These are phyloP conservation scores for Semibalanus balanoides DNA, from an alignment of 1,140 invertebrate species.

Conservation along the genomic window DNA sequence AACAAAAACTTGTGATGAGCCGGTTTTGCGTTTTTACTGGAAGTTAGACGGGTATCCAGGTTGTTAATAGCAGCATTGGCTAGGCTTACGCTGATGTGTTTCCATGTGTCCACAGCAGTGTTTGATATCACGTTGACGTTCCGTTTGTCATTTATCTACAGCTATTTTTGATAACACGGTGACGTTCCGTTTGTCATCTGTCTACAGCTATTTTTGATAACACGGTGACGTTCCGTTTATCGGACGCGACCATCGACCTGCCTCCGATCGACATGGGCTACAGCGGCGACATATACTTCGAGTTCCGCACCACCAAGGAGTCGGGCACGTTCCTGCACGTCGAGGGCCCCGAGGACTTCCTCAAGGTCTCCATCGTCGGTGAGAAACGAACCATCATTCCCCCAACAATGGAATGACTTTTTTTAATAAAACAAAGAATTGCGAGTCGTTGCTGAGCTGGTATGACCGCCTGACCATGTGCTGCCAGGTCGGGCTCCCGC, in stretches of 20 bases:
- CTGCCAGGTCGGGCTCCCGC: no score
- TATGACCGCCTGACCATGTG: no score
- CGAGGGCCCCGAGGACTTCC: slow-evolving; percentile 71
- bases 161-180: slow-evolving; percentile 50
- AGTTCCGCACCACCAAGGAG: slow-evolving; percentile 81
- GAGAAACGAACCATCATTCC: background rate
- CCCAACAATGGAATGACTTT: no score
- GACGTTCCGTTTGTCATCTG: no score
- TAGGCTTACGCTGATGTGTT: no score
- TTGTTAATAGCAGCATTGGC: no score
- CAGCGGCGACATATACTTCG: slow-evolving; percentile 84
- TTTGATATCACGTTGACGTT: background rate
- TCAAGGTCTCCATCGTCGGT: slow-evolving; percentile 50
- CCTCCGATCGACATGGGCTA: slow-evolving; percentile 82
- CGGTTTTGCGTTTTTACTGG: no score
- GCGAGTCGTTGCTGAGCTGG: no score
- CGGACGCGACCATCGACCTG: slow-evolving; percentile 73
- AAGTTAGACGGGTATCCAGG: no score
- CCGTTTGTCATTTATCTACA: slow-evolving; percentile 24
- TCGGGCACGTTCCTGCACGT: slow-evolving; percentile 74
- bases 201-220: slow-evolving; percentile 73
- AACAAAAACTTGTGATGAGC: no score
- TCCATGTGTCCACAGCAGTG: background rate
- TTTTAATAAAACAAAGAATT: no score
- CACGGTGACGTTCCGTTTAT: slow-evolving; percentile 82